Conservation (phyloP, 2,888 invertebrate species). For the Polydrusus cervinus region DNA sequence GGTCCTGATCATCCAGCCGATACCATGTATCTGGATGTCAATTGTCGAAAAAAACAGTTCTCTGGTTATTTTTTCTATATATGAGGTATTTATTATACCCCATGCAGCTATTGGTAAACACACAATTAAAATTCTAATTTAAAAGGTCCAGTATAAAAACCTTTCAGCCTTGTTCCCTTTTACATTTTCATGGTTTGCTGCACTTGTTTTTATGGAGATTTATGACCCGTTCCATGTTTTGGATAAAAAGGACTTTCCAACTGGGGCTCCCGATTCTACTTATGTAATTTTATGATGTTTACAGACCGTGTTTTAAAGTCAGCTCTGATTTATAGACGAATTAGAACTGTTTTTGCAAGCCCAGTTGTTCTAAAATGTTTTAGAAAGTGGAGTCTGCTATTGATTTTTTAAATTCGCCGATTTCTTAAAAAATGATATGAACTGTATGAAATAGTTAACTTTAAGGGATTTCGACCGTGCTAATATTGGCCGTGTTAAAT, state of each 20-base stretch:
- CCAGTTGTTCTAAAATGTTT: constrained; percentile 1
- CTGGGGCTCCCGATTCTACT: constrained; percentile 46
- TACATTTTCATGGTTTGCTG: constrained; percentile 44
- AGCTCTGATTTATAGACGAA: constrained; percentile 30
- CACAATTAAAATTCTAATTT: constrained; percentile 1
- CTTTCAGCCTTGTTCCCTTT: constrained; percentile 28
- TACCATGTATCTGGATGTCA: too few species aligned
- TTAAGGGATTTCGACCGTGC: too few species aligned
- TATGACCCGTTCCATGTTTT: constrained; percentile 40
- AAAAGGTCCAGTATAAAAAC: background rate
- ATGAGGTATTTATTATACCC: too few species aligned
- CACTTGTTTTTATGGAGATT: constrained; percentile 43
- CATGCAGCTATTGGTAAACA: background rate
- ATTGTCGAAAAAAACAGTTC: too few species aligned
- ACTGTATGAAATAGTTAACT: too few species aligned
- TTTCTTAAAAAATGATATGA: too few species aligned
- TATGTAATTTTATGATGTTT: constrained; percentile 53
- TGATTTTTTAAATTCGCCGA: too few species aligned
- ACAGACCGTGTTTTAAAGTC: constrained; percentile 44
- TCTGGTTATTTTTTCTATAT: background rate
- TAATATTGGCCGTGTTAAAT: too few species aligned
- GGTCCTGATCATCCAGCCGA: too few species aligned
- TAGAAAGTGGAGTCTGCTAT: background rate
- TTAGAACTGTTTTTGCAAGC: constrained; percentile 36
- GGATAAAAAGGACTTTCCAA: constrained; percentile 49